Conservation (phyloP, 2,113 vertebrate genomes). For the Axis porcinus region DNA sequence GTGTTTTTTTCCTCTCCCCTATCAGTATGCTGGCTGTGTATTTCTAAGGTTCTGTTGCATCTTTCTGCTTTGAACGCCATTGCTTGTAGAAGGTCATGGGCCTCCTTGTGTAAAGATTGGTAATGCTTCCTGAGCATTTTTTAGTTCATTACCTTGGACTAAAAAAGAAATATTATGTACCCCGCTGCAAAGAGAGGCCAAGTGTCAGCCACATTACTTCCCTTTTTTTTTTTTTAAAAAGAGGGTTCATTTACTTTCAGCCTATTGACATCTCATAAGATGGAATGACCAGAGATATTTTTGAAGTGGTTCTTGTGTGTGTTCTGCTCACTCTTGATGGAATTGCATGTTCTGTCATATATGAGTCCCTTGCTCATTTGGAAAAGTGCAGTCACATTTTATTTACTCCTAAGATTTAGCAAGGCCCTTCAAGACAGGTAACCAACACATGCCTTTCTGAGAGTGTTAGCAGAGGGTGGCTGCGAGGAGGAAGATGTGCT, state of each 20-base stretch:
- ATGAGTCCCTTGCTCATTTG: not conserved
- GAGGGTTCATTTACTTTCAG: not conserved
- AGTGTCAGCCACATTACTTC: not conserved
- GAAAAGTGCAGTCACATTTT: not conserved
- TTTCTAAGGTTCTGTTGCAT: not conserved
- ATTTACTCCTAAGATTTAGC: not conserved
- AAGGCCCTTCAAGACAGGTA: not conserved
- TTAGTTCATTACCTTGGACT: conserved; percentile 40
- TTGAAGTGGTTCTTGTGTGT: not conserved
- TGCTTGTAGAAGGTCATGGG: conserved; percentile 44
- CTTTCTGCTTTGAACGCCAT: not conserved
- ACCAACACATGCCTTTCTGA: not conserved
- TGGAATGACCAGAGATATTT: not conserved
- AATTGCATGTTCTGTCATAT: not conserved
- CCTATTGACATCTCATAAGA: not conserved
- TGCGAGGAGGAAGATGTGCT: not conserved
- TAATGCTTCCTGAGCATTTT: conserved; percentile 42
- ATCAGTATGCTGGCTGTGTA: conserved; percentile 6
- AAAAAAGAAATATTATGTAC: conserved; percentile 12
- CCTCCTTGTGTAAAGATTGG: conserved; percentile 38
- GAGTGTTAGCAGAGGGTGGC: not conserved
- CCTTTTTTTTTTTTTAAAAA: not conserved
- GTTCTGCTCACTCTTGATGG: not conserved
- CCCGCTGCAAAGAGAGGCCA: conserved; percentile 11
- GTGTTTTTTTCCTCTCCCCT: not conserved